phyloP scores from a whole-genome alignment of 2,113 vertebrate genomes.

The Bathybates hornii region DNA sequence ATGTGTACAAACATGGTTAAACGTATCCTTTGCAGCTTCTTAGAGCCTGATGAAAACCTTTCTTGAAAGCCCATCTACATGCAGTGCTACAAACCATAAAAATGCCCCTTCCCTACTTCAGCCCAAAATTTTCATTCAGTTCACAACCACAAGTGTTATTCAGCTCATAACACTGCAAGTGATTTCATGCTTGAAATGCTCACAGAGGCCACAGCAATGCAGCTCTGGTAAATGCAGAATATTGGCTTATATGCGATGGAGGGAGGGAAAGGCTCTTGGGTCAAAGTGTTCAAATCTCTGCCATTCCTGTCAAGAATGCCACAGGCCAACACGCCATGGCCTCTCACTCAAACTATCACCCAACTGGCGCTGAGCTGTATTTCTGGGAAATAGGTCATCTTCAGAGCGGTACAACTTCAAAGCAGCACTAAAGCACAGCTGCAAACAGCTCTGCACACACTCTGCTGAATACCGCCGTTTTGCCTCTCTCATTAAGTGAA shows the following conservation, averaged over 20 bases:
- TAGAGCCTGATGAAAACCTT: neutral
- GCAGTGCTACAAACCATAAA: neutral
- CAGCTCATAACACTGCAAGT: neutral
- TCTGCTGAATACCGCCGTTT: neutral
- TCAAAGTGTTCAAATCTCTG: conserved; percentile 31
- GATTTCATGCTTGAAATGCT: conserved; percentile 40
- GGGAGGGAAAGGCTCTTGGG: neutral
- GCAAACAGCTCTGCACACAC: neutral
- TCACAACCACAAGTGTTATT: conserved; percentile 2
- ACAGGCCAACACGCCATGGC: conserved; percentile 8
- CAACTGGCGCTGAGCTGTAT: neutral
- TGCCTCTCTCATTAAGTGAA: conserved; percentile 12
- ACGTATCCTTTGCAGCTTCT: neutral
- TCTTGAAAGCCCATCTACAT: neutral
- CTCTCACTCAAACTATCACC: conserved; percentile 15
- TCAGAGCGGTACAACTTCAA: conserved; percentile 44
- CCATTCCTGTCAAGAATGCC: conserved; percentile 3
- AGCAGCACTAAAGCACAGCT: conserved; percentile 14
- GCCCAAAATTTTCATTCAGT: conserved; percentile 1
- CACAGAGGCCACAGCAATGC: neutral
- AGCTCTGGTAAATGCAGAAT: conserved; percentile 38
- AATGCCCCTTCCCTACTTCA: neutral
- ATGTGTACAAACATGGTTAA: neutral
- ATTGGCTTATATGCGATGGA: conserved; percentile 18
- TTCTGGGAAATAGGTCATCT: conserved; percentile 57